A percentile compares a stretch with the other conserved stretches of the same genome.
Evolutionary conservation across 2,113 vertebrate species (phyloP).

Genomic region (Trogon melanurus): DNA sequence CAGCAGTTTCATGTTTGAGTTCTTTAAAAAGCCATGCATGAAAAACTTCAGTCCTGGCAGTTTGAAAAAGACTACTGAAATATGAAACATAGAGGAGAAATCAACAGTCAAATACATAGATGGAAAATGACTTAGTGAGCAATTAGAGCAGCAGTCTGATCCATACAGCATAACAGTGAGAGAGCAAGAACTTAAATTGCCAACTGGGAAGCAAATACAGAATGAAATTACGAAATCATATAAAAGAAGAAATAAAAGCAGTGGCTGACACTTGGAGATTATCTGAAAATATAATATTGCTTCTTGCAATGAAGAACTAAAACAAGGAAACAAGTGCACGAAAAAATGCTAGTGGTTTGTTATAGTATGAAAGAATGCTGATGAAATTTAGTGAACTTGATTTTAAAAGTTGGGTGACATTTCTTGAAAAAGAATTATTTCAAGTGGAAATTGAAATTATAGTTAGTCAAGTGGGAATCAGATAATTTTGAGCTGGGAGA

Average conservation of each 20-base stretch:
- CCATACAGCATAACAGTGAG: neutral
- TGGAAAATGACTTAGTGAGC: neutral
- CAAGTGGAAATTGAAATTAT: neutral
- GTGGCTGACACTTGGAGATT: neutral
- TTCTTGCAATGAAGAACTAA: neutral
- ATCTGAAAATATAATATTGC: neutral
- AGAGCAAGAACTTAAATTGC: neutral
- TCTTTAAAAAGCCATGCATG: neutral
- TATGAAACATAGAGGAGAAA: neutral
- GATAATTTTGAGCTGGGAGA: neutral
- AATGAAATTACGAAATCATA: neutral
- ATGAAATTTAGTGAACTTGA: neutral
- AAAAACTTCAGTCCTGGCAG: neutral
- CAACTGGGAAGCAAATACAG: neutral
- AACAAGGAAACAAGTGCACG: neutral
- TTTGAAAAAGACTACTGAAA: neutral
- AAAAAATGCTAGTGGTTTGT: neutral
- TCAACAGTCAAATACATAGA: neutral
- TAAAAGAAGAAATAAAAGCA: conserved; percentile 9
- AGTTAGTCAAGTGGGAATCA: neutral
- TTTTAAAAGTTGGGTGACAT: neutral
- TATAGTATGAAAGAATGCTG: neutral
- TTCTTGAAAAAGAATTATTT: neutral
- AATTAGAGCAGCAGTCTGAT: neutral
- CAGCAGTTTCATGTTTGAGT: neutral